phyloP scores from a whole-genome alignment of 2,888 invertebrate species.

The Polymixis flavicincta region DNA sequence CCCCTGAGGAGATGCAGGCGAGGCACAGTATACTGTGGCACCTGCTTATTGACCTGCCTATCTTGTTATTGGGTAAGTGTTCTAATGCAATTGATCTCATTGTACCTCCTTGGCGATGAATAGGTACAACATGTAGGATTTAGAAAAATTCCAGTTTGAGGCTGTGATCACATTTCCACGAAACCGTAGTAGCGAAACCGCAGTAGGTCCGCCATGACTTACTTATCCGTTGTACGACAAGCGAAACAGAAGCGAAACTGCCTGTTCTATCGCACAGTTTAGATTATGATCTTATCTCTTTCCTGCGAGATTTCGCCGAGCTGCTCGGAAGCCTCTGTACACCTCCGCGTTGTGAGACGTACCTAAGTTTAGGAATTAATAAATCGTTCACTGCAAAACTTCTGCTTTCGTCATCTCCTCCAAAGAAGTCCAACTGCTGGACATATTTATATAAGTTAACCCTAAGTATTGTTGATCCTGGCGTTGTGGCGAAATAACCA shows the following conservation, averaged over 20 bases:
- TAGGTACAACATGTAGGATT: too few species aligned
- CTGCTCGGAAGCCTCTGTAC: background rate
- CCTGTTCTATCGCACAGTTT: background rate
- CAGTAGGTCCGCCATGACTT: background rate
- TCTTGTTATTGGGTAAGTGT: constrained; percentile 84
- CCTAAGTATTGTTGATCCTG: background rate
- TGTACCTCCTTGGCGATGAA: too few species aligned
- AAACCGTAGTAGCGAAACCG: background rate
- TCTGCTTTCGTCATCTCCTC: too few species aligned
- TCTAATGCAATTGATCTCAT: background rate
- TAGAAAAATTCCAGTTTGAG: too few species aligned
- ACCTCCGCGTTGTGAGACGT: too few species aligned
- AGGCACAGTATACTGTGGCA: constrained; percentile 85
- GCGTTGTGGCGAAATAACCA: constrained; percentile 3
- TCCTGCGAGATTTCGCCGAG: background rate
- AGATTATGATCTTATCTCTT: background rate
- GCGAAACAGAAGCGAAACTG: background rate
- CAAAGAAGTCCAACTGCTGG: too few species aligned
- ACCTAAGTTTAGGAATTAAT: too few species aligned
- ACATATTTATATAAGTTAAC: background rate
- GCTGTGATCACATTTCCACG: background rate
- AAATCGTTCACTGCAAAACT: too few species aligned
- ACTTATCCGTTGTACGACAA: background rate
- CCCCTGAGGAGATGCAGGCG: constrained; percentile 84
- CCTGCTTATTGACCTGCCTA: constrained; percentile 85